Conservation (phyloP, 2,113 vertebrate species). For the Callionymus lyra region DNA sequence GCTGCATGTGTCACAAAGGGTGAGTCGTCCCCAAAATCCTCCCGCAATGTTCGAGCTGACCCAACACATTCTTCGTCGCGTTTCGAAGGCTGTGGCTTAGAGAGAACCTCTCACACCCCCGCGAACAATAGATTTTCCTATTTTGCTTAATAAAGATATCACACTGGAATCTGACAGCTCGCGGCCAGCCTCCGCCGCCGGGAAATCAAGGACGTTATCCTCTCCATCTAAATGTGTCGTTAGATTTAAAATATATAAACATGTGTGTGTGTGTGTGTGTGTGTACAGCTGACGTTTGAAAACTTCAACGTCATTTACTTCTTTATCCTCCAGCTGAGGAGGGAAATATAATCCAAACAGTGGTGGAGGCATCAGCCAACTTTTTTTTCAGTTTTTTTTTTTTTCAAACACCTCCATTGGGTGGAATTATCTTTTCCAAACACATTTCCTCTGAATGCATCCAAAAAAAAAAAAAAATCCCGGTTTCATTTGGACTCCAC, state of each 20-base stretch:
- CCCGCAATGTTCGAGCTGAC: conserved; percentile 65
- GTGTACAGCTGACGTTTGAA: not conserved
- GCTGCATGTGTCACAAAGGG: conserved; percentile 66
- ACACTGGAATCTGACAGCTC: conserved; percentile 66
- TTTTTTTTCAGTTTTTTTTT: conserved; percentile 61
- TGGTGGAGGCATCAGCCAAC: conserved; percentile 48
- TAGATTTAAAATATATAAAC: too few relatives aligned
- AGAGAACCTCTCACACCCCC: conserved; percentile 59
- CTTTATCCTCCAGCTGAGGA: not conserved
- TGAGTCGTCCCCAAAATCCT: conserved; percentile 64
- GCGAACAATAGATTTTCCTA: conserved; percentile 57
- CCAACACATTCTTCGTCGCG: conserved; percentile 62
- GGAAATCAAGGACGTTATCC: conserved; percentile 7
- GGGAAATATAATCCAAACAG: conserved; percentile 40
- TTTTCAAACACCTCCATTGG: conserved; percentile 68
- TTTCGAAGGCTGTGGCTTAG: conserved; percentile 53
- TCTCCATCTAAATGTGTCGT: too few relatives aligned
- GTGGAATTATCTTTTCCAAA: conserved; percentile 72
- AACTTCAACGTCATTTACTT: not conserved
- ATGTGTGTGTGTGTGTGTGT: not conserved
- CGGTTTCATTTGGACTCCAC: conserved; percentile 66
- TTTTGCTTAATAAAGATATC: conserved; percentile 72
- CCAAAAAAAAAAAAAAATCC: conserved; percentile 50
- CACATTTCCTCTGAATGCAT: conserved; percentile 68
- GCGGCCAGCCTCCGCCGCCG: conserved; percentile 27